Evolutionary conservation across 2,113 vertebrate genomes (phyloP).

Genomic region (Apteryx owenii): DNA sequence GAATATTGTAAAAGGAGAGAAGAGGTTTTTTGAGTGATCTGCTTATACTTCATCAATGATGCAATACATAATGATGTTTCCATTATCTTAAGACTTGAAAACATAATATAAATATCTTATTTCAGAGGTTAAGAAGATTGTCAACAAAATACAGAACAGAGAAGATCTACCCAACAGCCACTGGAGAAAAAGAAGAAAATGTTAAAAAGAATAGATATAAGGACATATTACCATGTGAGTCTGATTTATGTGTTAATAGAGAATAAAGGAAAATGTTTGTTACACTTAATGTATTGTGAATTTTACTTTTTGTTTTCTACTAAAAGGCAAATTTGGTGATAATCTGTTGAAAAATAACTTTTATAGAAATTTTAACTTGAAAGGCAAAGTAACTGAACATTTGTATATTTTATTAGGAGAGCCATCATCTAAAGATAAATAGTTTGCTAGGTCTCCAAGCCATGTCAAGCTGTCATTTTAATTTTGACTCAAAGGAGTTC

Average conservation of each 20-base stretch:
- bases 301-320: conserved; percentile 4
- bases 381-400: neutral
- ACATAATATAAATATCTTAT: conserved; percentile 40
- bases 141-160: conserved; percentile 98
- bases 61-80: neutral
- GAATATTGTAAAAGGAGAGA: neutral
- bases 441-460: neutral
- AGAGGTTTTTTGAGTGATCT: neutral
- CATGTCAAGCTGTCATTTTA: rapidly evolving
- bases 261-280: conserved; percentile 17
- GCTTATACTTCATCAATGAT: neutral
- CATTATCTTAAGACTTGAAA: conserved; percentile 13
- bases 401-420: neutral
- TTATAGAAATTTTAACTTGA: neutral
- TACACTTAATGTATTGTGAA: neutral
- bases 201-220: conserved; percentile 99
- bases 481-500: neutral
- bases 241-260: conserved; percentile 13
- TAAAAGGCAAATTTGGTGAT: conserved; percentile 10
- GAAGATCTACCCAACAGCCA: conserved; percentile 95
- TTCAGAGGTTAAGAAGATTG: conserved; percentile 93
- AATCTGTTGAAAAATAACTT: neutral
- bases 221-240: conserved; percentile 98
- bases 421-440: neutral
- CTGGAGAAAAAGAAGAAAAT: conserved; percentile 97